A percentile compares a stretch with the other conserved stretches of the same genome.
Evolutionary conservation across 2,888 invertebrate genomes (phyloP).

Genomic region (Scelioninae gen. 1): DNA sequence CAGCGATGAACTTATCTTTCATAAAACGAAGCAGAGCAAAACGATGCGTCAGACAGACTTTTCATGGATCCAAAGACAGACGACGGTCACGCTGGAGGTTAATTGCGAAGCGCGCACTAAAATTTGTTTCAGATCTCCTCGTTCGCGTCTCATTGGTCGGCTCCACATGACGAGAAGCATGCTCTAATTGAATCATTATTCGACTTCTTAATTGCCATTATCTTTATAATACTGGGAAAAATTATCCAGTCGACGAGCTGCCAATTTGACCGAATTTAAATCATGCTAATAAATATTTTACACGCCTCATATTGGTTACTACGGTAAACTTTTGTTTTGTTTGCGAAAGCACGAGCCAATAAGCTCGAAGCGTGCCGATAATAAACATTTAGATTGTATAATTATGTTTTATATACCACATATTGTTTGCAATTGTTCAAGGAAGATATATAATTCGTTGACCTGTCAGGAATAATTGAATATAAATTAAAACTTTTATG

Average conservation of each 20-base stretch:
- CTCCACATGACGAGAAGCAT: constrained; percentile 37
- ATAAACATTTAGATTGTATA: constrained; percentile 8
- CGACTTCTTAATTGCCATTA: constrained; percentile 45
- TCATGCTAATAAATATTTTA: constrained; percentile 23
- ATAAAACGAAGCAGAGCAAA: constrained; percentile 66
- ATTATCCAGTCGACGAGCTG: constrained; percentile 1
- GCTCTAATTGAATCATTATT: constrained; percentile 61
- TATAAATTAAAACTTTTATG: too few species aligned
- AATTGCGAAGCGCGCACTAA: constrained; percentile 66
- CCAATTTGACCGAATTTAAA: constrained; percentile 24
- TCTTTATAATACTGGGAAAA: constrained; percentile 47
- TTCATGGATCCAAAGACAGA: constrained; percentile 44
- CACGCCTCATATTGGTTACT: not conserved
- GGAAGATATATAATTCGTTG: too few species aligned
- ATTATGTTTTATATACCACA: not conserved
- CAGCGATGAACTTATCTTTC: constrained; percentile 79
- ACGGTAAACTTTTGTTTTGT: constrained; percentile 2
- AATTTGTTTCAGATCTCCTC: constrained; percentile 53
- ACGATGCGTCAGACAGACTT: constrained; percentile 58
- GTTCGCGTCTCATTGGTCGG: constrained; percentile 39
- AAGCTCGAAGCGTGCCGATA: not conserved
- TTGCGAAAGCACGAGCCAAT: constrained; percentile 3
- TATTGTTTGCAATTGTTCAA: too few species aligned
- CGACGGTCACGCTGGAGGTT: constrained; percentile 67
- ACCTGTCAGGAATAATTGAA: too few species aligned